Conservation (phyloP, 1,140 invertebrate genomes). For the Elysia chlorotica region DNA sequence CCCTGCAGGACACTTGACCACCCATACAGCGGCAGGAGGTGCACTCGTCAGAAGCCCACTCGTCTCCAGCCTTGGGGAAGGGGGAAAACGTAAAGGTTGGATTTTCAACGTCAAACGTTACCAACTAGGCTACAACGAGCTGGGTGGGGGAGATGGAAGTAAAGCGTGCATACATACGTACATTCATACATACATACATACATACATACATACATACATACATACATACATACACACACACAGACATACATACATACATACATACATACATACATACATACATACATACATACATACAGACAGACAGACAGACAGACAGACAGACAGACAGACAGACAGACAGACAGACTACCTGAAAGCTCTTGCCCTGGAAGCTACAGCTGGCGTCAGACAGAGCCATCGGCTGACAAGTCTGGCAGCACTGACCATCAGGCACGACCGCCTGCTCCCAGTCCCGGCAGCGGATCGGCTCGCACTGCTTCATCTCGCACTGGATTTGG, state of each 20-base stretch:
- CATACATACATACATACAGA: too few species aligned
- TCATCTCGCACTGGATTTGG: conserved; percentile 70
- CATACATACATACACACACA: too few species aligned
- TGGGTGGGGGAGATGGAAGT: too few species aligned
- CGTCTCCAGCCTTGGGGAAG: conserved; percentile 83
- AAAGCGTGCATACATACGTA: too few species aligned
- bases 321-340: neutral
- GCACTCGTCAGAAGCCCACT: conserved; percentile 84
- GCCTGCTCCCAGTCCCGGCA: conserved; percentile 74
- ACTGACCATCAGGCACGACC: conserved; percentile 70
- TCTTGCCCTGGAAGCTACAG: conserved; percentile 44
- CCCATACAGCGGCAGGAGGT: conserved; percentile 81
- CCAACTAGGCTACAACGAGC: too few species aligned
- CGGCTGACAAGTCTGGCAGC: conserved; percentile 72
- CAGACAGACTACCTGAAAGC: conserved; percentile 41
- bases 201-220: too few species aligned
- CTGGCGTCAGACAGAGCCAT: conserved; percentile 24
- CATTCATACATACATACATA: too few species aligned
- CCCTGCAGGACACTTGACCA: conserved; percentile 80
- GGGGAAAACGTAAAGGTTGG: too few species aligned
- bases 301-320: neutral
- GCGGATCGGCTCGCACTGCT: conserved; percentile 81
- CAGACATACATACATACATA: too few species aligned
- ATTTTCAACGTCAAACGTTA: too few species aligned
- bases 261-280: too few species aligned